Base-by-base conservation (phyloP, 2,888 invertebrate genomes). In the Himalopsyche tibetana region DNA sequence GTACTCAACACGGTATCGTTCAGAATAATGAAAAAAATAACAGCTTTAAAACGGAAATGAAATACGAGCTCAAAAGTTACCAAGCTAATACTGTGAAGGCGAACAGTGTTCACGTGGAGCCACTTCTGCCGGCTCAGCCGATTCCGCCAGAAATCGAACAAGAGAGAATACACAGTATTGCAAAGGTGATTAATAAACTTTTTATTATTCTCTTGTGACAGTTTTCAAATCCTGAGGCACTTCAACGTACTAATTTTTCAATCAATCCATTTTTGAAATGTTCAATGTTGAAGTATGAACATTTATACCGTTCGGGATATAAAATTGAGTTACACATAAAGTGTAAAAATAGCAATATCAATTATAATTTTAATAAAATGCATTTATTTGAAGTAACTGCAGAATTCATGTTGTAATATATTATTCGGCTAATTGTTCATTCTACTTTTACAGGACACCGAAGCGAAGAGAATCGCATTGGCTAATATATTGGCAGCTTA, bases 401-500 rank as follows among this genome's bases (percentile, higher is more conserved):
- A 5, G 74, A 74, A 74, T 15, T 11, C 38, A n/a, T 45, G 9
- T 81, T 40, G 17, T n/a, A 15, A 8, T 9, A 40, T 17, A 45
- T 28, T 42, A 12, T n/a, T 45, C 3, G 40, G 11, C 28, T 51
- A 82, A 82, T 82, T 51, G 5, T 51, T 4, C 55, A 45, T 81
- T 55, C 5, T 42, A 6, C 17, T 81, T 81, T 55, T 40, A 69
- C 92, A 96, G 96, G 97, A 98, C 91, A 95, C 96, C 84, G 98
- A 98, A 90, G 97, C 97, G 28, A 97, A 96, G 90, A 94, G 96
- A 88, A 95, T 95, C 85, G 96, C 98, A 36, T 95, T 97, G 93
- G 96, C 97, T 45, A 97, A 98, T 91, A 95, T 97, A 89, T 94
- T 98, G 89, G 96, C 96, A 90, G 96, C 97, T 38, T 96, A 97